Base-by-base conservation (phyloP, 2,888 invertebrate species). In the Drosophila neutralis region DNA sequence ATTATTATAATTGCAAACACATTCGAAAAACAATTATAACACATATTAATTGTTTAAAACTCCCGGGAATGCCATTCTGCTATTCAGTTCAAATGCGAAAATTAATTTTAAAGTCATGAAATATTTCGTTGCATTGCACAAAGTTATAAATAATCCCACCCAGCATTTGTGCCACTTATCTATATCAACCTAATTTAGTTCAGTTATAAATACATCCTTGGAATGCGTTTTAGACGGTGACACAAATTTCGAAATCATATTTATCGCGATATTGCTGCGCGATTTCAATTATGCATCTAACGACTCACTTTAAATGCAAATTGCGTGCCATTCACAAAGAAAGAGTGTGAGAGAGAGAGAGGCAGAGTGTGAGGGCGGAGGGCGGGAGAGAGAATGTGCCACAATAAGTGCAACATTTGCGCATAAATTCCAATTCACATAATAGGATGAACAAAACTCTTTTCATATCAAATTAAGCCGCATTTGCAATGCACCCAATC, bases 301-400 rank as follows among this genome's bases (percentile, higher is more conserved):
- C 90, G 80, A 90, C 69, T 83, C 89, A 90, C 90, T 85, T 90
- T 73, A 90, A 85, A 85, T 85, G 90, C 90, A 85, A 85, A 90
- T 90, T 88, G 80, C 70, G 73, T 76, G 56, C 51, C 74, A 72
- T 75, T 74, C 82, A 70, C 71, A 85, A 56, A 63, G 69, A 63
- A 27, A 42, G 24, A n/a, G 13, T 15, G 8, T 1, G 29, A 0
- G 4, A 5, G 52, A 31, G n/a, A 13, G 27, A 13, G 18, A 24
- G 18, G 4, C 6, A 24, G 4, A n/a, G n/a, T 4, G 27, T 4
- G 27, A 27, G 27, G 27, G 27, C 3, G 0, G 42, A 45, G 15
- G 13, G 31, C 24, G 18, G 6, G 5, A 13, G 2, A 21, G 15
- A 29, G 11, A 31, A 13, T 8, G 18, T 24, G 54, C 66, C 63